Conservation (phyloP, 2,113 vertebrate species). For the Diadophis punctatus region DNA sequence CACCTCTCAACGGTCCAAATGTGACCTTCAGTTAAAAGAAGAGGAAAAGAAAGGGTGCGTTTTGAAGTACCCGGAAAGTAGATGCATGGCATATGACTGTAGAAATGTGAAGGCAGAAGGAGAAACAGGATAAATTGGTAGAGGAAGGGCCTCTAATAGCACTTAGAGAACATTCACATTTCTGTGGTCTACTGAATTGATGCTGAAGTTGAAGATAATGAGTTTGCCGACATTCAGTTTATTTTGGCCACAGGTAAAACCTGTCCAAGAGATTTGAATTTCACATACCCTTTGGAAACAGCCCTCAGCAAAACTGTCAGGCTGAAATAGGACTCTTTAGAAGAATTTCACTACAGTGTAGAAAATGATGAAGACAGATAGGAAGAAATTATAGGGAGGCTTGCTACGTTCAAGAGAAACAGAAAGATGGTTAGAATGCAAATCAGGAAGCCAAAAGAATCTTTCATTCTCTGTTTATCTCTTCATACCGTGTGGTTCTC, state of each 20-base stretch:
- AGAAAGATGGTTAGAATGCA: not conserved
- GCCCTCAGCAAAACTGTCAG: conserved; percentile 13
- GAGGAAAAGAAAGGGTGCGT: not conserved
- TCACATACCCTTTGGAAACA: not conserved
- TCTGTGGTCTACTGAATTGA: not conserved
- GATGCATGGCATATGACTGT: not conserved
- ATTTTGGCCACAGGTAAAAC: not conserved
- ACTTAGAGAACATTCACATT: not conserved
- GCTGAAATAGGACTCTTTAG: not conserved
- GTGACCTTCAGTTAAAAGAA: not conserved
- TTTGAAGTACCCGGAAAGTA: not conserved
- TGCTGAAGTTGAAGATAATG: not conserved
- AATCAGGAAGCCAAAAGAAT: not conserved
- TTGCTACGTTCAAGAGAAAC: not conserved
- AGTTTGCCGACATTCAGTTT: not conserved
- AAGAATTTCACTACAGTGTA: not conserved
- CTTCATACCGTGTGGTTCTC: not conserved
- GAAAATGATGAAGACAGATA: conserved; percentile 8
- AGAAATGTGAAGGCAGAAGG: not conserved
- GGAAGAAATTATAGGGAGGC: conserved; percentile 7
- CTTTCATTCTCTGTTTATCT: not conserved
- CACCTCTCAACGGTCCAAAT: not conserved
- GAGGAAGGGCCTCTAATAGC: too few species aligned
- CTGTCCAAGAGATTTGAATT: not conserved
- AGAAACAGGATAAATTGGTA: not conserved